These are phyloP conservation scores for Bombus consobrinus DNA, from an alignment of 1,140 invertebrate genomes.

Conservation along the genomic window DNA sequence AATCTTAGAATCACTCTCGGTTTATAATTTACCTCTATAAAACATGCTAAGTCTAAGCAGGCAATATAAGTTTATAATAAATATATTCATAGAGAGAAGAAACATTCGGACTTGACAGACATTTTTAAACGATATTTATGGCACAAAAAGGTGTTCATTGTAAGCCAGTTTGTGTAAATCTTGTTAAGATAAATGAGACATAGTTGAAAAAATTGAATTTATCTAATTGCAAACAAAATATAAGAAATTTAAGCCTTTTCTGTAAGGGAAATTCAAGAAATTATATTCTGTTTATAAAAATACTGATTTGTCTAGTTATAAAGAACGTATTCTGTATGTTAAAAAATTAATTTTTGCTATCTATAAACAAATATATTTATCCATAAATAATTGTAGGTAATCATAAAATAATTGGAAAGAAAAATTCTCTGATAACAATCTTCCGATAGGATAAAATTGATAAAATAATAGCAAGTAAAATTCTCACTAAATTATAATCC, in stretches of 20 bases:
- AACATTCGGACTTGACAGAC: too few relatives aligned
- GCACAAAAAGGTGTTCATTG: too few relatives aligned
- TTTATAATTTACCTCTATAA: background rate
- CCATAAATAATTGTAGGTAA: background rate
- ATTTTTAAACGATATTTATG: background rate
- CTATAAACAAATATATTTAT: background rate
- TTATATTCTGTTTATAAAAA: background rate
- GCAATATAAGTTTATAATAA: background rate
- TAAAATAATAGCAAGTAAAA: background rate
- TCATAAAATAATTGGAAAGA: background rate
- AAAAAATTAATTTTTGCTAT: background rate
- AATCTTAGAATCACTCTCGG: background rate
- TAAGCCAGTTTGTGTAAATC: too few relatives aligned
- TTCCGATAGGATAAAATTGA: background rate
- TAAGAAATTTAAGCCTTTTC: background rate
- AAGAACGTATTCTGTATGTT: background rate
- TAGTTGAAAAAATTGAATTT: too few relatives aligned
- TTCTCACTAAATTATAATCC: background rate
- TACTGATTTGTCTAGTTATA: background rate
- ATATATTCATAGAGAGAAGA: too few relatives aligned
- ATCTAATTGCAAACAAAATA: background rate
- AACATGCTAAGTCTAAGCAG: background rate
- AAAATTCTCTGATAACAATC: background rate
- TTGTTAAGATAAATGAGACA: too few relatives aligned
- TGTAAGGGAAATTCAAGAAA: too few relatives aligned